Evolutionary conservation across 2,797 vertebrate genomes (phyloP), one percentile per base, ranked within the genome.

Genomic region (Pipistrellus pygmaeus): DNA sequence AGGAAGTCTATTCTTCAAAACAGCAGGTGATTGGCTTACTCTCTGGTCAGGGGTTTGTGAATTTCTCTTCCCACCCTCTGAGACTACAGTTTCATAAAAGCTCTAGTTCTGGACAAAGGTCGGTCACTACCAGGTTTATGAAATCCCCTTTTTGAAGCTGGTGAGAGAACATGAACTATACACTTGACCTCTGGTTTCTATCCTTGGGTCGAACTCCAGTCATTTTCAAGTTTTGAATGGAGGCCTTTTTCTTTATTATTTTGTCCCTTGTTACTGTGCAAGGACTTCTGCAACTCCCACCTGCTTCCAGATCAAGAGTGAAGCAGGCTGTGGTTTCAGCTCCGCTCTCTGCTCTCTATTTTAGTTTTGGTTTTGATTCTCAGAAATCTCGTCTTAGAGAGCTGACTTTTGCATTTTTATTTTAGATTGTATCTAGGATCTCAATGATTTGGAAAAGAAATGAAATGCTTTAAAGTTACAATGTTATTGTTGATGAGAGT

Each of bases 1-100:
- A 72, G 51, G 48, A 88, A 76, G 71, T 76, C 18, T 90, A 68
- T 95, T 94, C 46, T 95, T 95, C 60, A 38, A 75, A 96, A 53
- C 41, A 77, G 80, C 41, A 84, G 76, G 89, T 72, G 53, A 18
- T 75, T 85, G 53, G 46, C 25, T 93, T 35, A 60, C 35, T 85
- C 57, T 55, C 30, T 87, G 72, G 69, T 90, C 32, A 85, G 80
- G 57, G 53, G n/a, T 57, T 77, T 81, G 27, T 85, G 68, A 72
- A 85, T 91, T 88, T 64, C 23, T 86, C 23, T 94, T 78, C 48
- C n/a, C 23, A 48, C 11, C 75, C 62, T 18, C 44, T 20, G 76
- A 66, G 51, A 89, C 32, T 55, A 76, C 68, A 27, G 51, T 35
- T 88, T 81, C 35, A 44, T 85, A 71, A 93, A 92, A 92, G 57